Evolutionary conservation across 1,140 invertebrate genomes (phyloP).

Genomic region (Drosophila setifemur): DNA sequence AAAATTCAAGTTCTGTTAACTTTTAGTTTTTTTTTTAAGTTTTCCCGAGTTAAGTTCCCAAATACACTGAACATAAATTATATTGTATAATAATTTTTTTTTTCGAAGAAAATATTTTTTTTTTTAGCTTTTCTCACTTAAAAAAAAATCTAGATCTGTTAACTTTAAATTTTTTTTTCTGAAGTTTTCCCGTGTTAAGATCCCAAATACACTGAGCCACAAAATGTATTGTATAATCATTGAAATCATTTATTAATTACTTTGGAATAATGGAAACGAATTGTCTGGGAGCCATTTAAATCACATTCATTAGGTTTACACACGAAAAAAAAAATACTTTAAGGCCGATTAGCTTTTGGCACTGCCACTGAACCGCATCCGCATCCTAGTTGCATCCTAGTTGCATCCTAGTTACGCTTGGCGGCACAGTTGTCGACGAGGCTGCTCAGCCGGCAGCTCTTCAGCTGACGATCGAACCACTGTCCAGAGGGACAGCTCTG

Average conservation of each 20-base stretch:
- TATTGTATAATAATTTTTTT: too few species aligned
- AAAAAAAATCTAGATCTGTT: too few species aligned
- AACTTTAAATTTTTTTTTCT: too few species aligned
- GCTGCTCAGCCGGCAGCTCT: conserved; percentile 21
- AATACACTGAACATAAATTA: too few species aligned
- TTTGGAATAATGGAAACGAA: conserved; percentile 11
- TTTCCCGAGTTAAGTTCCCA: too few species aligned
- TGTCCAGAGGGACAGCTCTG: conserved; percentile 30
- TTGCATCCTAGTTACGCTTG: conserved; percentile 24
- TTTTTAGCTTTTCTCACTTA: too few species aligned
- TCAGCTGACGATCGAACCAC: conserved; percentile 48
- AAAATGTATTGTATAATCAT: conserved; percentile 16
- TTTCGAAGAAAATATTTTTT: too few species aligned
- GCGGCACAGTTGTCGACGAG: conserved; percentile 33
- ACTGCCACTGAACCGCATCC: too few species aligned
- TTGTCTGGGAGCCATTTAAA: neutral
- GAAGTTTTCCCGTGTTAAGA: too few species aligned
- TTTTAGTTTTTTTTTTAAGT: too few species aligned
- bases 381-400: conserved; percentile 15
- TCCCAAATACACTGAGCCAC: neutral
- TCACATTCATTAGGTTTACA: neutral
- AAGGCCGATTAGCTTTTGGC: conserved; percentile 4
- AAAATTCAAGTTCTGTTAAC: too few species aligned
- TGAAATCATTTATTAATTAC: conserved; percentile 10
- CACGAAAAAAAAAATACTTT: conserved; percentile 13